Base-by-base conservation (phyloP, 2,888 invertebrate genomes). In the Rotaria macrura region DNA sequence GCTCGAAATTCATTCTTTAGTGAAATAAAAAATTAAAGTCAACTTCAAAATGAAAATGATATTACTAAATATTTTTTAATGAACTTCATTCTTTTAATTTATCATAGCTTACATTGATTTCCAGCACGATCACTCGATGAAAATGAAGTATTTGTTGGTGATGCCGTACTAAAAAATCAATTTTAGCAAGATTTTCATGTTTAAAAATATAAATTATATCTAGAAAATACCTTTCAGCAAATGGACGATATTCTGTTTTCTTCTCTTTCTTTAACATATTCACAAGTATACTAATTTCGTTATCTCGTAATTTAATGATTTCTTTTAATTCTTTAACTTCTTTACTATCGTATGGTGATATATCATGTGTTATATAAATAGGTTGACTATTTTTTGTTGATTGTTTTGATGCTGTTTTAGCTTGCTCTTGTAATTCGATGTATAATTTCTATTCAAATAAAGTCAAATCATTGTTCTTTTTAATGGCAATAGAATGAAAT, bases 261-360 rank as follows among this genome's bases (percentile, higher is more conserved):
- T 90, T 90, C 87, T 91, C 91, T 87, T 90, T 90, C 88, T 91
- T 91, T 85, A 91, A 87, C 90, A 91, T 90, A 86, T 89, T 89
- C 7, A 91, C 91, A 38, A 91, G 88, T 86, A 90, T 90, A 90
- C 90, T 90, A 85, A 91, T 91, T 88, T 91, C 91, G 88, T 90
- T 91, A 86, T 91, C 91, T 88, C 91, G 88, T 87, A 91, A 91
- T 84, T 88, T 87, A 40, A 91, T 87, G 5, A 90, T 88, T 43
- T 89, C 89, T 86, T 90, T 89, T 23, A 91, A 88, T 87, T 89
- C 89, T 43, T 88, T 88, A 57, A 89, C 88, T 86, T 91, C 90
- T 85, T 86, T 86, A 72, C 57, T 85, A 83, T 86, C 86, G 49
- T 86, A 86, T 65, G 84, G 85, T 40, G 86, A 86, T 40, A 84